phyloP scores from a whole-genome alignment of 2,113 vertebrate genomes.

The Zapornia atra region DNA sequence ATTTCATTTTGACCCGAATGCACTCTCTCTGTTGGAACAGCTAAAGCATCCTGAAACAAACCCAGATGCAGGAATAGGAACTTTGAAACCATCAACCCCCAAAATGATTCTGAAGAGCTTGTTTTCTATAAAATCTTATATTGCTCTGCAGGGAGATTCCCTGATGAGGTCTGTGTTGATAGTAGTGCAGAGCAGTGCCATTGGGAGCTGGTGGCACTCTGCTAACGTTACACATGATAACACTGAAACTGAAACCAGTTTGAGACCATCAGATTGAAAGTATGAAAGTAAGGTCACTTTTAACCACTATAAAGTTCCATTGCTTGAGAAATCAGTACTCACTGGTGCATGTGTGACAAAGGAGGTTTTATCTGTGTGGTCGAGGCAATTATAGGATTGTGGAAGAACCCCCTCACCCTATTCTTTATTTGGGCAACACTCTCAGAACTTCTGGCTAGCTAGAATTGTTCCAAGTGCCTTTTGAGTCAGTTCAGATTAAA shows the following conservation, averaged over 20 bases:
- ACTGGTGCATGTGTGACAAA: conserved; percentile 54
- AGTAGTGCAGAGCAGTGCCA: not conserved
- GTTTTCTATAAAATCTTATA: not conserved
- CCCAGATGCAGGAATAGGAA: not conserved
- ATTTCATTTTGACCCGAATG: not conserved
- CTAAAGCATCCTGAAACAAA: not conserved
- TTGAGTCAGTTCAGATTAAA: conserved; percentile 63
- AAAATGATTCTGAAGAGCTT: not conserved
- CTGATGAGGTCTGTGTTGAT: not conserved
- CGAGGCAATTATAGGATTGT: conserved; percentile 43
- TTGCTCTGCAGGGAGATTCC: not conserved
- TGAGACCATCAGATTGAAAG: conserved; percentile 6
- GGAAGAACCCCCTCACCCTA: not conserved
- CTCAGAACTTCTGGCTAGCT: conserved; percentile 43
- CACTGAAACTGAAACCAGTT: not conserved
- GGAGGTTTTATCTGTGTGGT: conserved; percentile 54
- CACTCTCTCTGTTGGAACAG: not conserved
- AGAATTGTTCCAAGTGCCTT: conserved; percentile 44
- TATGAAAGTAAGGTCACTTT: conserved; percentile 41
- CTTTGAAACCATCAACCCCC: not conserved
- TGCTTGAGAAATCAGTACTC: conserved; percentile 51
- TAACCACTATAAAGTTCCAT: conserved; percentile 31
- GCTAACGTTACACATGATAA: not conserved
- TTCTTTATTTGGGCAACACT: conserved; percentile 4
- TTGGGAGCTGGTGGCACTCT: not conserved